Evolutionary conservation across 2,113 vertebrate genomes (phyloP), one percentile per base, ranked within the genome.

Genomic region (zebrafish (Danio rerio)): DNA sequence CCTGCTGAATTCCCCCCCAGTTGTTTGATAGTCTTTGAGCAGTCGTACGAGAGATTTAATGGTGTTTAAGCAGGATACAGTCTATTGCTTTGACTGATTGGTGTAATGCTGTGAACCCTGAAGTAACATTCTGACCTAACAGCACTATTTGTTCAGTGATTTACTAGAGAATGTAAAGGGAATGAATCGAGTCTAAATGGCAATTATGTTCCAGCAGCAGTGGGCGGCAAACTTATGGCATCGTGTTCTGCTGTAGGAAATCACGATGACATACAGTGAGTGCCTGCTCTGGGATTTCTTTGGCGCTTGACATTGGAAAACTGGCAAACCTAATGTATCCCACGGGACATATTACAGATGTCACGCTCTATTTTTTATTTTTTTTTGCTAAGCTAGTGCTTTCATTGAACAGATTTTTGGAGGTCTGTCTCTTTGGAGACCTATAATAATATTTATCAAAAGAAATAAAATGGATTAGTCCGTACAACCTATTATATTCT

Each of bases 111-210:
- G 47, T 78, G 76, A 84, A 81, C 71, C 78, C 63, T 43, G 58
- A 53, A 70, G 72, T 76, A 72, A 71, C 50, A 76, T 16, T 10
- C 9, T 65, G 50, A 21, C 20, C 83, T 74, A 65, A 68, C 63
- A 78, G 61, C 21, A 15, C 50, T 65, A 81, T 79, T 76, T 84
- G 50, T 76, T 66, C 66, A 65, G 52, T 74, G 70, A 74, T 81
- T 74, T 81, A 62, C 79, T 61, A 15, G 58, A 47, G 7, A 73
- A 72, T 50, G 47, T 73, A 62, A 61, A 73, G 59, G 70, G 69
- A 72, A 53, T 81, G 80, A 74, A 81, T 81, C 43, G 31, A 71
- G 71, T 52, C 80, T 72, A 81, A 81, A 81, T 74, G 80, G 80
- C 80, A 81, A 65, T 81, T 74, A 74, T 53, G 47, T 63, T 63